phyloP scores from a whole-genome alignment of 2,888 invertebrate genomes.

The Melinopterus prodromus region DNA sequence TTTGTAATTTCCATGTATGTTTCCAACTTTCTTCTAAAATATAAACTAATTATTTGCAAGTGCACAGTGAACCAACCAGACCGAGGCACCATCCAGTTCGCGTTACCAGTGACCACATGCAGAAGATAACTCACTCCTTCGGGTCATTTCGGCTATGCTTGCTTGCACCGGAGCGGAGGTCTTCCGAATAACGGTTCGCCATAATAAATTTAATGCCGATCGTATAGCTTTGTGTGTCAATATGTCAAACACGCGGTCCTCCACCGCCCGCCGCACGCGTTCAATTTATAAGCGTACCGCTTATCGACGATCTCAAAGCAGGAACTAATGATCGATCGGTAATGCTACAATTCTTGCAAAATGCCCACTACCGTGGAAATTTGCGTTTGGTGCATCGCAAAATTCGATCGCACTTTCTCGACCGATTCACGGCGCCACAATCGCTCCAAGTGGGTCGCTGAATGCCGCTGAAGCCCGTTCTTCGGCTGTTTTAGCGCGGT shows the following conservation, averaged over 20 bases:
- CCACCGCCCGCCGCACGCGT: not conserved
- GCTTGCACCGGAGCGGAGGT: not conserved
- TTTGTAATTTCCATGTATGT: no score
- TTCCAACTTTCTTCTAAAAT: no score
- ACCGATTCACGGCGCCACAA: slow-evolving; percentile 40
- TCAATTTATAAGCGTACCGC: no score
- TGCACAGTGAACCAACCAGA: not conserved
- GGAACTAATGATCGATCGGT: no score
- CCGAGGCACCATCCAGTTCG: not conserved
- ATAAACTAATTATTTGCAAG: no score
- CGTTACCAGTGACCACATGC: not conserved
- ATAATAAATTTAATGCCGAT: not conserved
- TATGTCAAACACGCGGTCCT: slow-evolving; percentile 26
- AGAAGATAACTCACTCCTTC: not conserved
- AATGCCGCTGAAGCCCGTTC: slow-evolving; percentile 25
- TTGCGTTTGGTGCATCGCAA: slow-evolving; percentile 14
- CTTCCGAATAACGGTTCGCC: not conserved
- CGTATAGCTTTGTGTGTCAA: slow-evolving; percentile 26
- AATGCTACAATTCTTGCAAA: not conserved
- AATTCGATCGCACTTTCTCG: slow-evolving; percentile 42
- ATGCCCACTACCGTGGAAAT: not conserved
- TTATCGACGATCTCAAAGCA: no score
- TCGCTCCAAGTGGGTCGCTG: slow-evolving; percentile 44
- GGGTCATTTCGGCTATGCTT: not conserved
- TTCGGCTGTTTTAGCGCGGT: slow-evolving; percentile 37